These are phyloP conservation scores for Drosophila anceps DNA, from an alignment of 2,888 invertebrate species.

Conservation along the genomic window DNA sequence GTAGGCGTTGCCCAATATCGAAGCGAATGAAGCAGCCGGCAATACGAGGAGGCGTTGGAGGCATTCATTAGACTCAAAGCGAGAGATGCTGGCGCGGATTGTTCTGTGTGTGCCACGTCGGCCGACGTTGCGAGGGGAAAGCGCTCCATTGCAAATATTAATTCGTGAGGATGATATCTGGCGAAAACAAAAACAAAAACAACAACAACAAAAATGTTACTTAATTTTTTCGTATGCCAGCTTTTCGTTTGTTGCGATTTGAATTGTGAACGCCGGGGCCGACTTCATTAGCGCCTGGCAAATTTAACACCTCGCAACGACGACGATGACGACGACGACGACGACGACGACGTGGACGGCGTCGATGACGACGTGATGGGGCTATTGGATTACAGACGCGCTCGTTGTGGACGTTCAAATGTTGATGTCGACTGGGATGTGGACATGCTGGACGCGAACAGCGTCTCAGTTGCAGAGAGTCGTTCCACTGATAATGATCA, in stretches of 20 bases:
- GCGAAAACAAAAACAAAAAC: background rate
- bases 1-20: slow-evolving; percentile 77
- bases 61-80: slow-evolving; percentile 68
- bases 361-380: slow-evolving; percentile 61
- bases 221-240: slow-evolving; percentile 44
- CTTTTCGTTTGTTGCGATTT: slow-evolving; percentile 44
- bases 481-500: slow-evolving; percentile 73
- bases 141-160: slow-evolving; percentile 61
- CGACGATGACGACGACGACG: slow-evolving; percentile 29
- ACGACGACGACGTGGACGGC: too few species aligned
- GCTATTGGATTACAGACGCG: slow-evolving; percentile 70
- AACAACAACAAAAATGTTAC: slow-evolving; percentile 15
- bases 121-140: background rate
- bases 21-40: slow-evolving; percentile 60
- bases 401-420: slow-evolving; percentile 28
- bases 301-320: slow-evolving; percentile 66
- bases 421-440: slow-evolving; percentile 20
- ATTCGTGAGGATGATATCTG: slow-evolving; percentile 64
- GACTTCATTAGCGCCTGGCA: slow-evolving; percentile 70
- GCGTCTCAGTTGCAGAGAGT: slow-evolving; percentile 24
- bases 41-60: slow-evolving; percentile 59
- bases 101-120: slow-evolving; percentile 15
- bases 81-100: slow-evolving; percentile 36
- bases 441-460: slow-evolving; percentile 26
- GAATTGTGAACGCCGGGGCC: slow-evolving; percentile 40